Evolutionary conservation across 2,797 vertebrate genomes (phyloP).

Genomic region (Micromesistius poutassou): DNA sequence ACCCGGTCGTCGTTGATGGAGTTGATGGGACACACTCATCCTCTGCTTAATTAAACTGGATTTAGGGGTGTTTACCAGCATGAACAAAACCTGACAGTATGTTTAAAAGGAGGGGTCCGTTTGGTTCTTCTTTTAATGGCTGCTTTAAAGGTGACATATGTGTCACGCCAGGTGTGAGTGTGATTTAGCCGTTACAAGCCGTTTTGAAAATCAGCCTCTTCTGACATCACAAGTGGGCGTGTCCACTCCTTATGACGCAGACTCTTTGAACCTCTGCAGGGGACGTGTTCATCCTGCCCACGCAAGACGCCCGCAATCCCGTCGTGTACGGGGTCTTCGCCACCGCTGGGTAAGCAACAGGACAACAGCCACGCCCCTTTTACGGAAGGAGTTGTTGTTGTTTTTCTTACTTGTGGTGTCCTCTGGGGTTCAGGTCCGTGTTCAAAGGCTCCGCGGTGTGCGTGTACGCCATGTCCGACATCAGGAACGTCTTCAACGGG

Average conservation of each 20-base stretch:
- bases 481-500: slow-evolving; percentile 73
- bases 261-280: slow-evolving; percentile 33
- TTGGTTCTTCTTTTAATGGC: not conserved
- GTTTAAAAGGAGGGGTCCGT: not conserved
- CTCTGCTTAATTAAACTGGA: not conserved
- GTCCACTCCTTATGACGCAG: not conserved
- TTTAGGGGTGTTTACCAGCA: not conserved
- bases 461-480: slow-evolving; percentile 71
- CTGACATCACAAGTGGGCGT: no score
- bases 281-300: slow-evolving; percentile 60
- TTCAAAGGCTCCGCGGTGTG: slow-evolving; percentile 75
- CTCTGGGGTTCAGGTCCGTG: slow-evolving; percentile 58
- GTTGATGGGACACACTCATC: not conserved
- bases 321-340: slow-evolving; percentile 59
- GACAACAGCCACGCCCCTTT: not conserved
- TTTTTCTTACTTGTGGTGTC: not conserved
- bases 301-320: slow-evolving; percentile 58
- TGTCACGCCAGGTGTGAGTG: no score
- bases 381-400: not conserved
- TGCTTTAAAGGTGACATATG: no score
- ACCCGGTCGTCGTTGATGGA: not conserved
- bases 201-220: no score
- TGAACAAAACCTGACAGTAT: not conserved
- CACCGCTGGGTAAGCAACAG: slow-evolving; percentile 49
- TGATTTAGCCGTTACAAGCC: no score